Evolutionary conservation across 2,113 vertebrate genomes (phyloP).

Genomic region (Hydropotes inermis): DNA sequence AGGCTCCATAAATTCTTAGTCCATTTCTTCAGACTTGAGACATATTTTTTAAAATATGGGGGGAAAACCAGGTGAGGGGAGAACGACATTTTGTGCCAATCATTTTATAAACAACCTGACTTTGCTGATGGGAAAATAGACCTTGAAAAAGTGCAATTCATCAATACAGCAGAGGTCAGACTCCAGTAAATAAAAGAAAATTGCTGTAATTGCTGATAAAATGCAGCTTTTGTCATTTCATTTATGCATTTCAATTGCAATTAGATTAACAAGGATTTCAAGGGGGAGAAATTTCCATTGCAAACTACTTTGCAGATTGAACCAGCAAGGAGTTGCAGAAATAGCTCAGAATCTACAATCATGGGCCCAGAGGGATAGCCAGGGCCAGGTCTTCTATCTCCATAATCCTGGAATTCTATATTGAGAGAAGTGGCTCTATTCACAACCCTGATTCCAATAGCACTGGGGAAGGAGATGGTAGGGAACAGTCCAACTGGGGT

Average conservation of each 20-base stretch:
- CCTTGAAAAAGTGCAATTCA: slow-evolving; percentile 77
- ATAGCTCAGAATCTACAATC: slow-evolving; percentile 69
- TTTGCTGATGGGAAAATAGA: slow-evolving; percentile 75
- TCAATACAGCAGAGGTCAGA: slow-evolving; percentile 79
- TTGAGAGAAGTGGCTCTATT: not conserved
- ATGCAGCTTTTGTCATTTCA: slow-evolving; percentile 76
- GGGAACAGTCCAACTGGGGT: not conserved
- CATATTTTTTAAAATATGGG: slow-evolving; percentile 39
- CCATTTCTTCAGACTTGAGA: slow-evolving; percentile 44
- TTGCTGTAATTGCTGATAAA: slow-evolving; percentile 77
- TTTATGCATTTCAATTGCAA: slow-evolving; percentile 77
- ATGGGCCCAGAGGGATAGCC: slow-evolving; percentile 52
- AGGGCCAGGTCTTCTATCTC: slow-evolving; percentile 39
- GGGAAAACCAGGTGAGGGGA: not conserved
- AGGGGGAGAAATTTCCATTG: slow-evolving; percentile 72
- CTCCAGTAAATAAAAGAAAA: slow-evolving; percentile 78
- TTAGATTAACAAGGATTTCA: slow-evolving; percentile 75
- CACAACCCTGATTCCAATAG: not conserved
- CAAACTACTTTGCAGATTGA: slow-evolving; percentile 71
- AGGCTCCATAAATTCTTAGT: slow-evolving; percentile 34
- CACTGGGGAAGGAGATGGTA: not conserved
- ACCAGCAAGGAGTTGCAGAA: slow-evolving; percentile 66
- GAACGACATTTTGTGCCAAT: slow-evolving; percentile 49
- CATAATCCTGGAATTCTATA: not conserved
- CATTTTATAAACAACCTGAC: slow-evolving; percentile 69